Evolutionary conservation across 2,113 vertebrate species (phyloP).

Genomic region (Corydoras maculifer): DNA sequence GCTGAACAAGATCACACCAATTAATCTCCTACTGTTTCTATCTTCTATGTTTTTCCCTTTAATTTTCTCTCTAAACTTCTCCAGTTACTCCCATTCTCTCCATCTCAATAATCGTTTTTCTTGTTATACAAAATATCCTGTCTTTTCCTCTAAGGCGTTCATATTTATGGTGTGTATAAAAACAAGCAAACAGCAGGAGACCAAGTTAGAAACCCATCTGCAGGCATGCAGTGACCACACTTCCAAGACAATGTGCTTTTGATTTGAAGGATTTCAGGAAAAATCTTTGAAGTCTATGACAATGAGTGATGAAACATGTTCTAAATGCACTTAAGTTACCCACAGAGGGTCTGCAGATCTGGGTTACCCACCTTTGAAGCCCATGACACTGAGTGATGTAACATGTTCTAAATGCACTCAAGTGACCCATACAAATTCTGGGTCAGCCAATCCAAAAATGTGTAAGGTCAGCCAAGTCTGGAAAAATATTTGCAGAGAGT

Average conservation of each 20-base stretch:
- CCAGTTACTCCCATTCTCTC: conserved; percentile 5
- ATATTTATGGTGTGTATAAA: conserved; percentile 43
- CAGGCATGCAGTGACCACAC: conserved; percentile 29
- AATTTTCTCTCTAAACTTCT: conserved; percentile 33
- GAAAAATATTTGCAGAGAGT: conserved; percentile 12
- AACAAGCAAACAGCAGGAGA: conserved; percentile 24
- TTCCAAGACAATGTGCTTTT: conserved; percentile 31
- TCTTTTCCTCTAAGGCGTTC: conserved; percentile 24
- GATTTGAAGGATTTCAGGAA: conserved; percentile 21
- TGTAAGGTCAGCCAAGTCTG: conserved; percentile 32
- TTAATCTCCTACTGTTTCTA: conserved; percentile 26
- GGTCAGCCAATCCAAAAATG: conserved; percentile 19
- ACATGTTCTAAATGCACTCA: conserved; percentile 28
- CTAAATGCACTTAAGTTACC: too few relatives aligned
- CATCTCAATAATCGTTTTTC: background rate
- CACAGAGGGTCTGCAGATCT: too few relatives aligned
- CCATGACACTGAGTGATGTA: background rate
- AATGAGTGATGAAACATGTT: conserved; percentile 1
- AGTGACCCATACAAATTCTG: conserved; percentile 21
- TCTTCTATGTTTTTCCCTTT: conserved; percentile 14
- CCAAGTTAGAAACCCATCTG: conserved; percentile 36
- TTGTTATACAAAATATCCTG: conserved; percentile 9
- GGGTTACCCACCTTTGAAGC: too few relatives aligned
- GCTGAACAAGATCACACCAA: conserved; percentile 49
- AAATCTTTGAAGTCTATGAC: conserved; percentile 38